Evolutionary conservation across 2,113 vertebrate genomes (phyloP).

Genomic region (Cichladusa arquata): DNA sequence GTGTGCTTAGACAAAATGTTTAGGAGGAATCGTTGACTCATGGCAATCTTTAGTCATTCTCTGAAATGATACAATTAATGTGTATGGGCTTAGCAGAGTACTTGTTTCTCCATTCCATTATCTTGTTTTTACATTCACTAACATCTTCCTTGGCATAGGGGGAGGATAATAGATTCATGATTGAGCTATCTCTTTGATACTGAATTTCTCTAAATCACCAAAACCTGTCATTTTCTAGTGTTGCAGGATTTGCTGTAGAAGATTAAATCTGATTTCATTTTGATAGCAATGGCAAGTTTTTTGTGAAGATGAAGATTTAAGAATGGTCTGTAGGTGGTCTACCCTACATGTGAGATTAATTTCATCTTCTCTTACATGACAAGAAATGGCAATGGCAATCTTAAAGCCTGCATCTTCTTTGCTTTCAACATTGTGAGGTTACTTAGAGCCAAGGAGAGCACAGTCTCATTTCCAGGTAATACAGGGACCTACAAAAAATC

Average conservation of each 20-base stretch:
- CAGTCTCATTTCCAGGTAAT: background rate
- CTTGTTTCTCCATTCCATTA: slow-evolving; percentile 47
- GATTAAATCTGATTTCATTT: slow-evolving; percentile 3
- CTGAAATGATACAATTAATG: slow-evolving; percentile 35
- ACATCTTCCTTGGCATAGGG: background rate
- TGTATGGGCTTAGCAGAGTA: background rate
- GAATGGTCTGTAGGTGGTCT: background rate
- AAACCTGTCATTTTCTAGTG: slow-evolving; percentile 7
- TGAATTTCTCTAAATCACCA: slow-evolving; percentile 13
- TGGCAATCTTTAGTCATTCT: slow-evolving; percentile 54
- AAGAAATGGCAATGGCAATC: background rate
- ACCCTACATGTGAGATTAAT: background rate
- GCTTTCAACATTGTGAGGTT: background rate
- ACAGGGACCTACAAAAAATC: background rate
- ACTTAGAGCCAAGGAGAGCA: background rate
- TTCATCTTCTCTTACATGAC: background rate
- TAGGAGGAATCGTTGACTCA: slow-evolving; percentile 54
- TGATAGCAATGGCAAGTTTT: background rate
- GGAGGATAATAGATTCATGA: slow-evolving; percentile 30
- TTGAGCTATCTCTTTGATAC: slow-evolving; percentile 15
- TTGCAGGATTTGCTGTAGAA: background rate
- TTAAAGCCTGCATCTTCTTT: background rate
- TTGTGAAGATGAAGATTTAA: background rate
- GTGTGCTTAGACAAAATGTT: slow-evolving; percentile 61
- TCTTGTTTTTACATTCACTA: slow-evolving; percentile 33